phyloP scores from a whole-genome alignment of 2,113 vertebrate genomes.

The Ailurus styani region DNA sequence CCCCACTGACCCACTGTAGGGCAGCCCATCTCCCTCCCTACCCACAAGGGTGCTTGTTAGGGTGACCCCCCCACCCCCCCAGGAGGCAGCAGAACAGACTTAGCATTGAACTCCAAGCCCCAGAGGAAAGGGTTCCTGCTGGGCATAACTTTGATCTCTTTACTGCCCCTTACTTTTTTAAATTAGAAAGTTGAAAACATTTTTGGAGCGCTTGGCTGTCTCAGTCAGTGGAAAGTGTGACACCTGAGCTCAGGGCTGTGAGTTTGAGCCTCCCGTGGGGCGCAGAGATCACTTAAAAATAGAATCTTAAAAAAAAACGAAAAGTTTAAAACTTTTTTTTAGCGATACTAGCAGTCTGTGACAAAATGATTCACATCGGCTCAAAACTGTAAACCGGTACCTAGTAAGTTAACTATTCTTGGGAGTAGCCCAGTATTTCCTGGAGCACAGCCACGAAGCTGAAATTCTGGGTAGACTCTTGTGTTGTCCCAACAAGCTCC shows the following conservation, averaged over 20 bases:
- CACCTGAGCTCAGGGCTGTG: background rate
- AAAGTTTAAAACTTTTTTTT: background rate
- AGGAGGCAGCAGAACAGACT: too few species aligned
- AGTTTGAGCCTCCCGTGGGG: background rate
- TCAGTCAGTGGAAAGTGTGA: background rate
- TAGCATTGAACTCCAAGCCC: accelerated
- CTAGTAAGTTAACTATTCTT: background rate
- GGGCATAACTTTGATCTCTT: background rate
- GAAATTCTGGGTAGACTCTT: background rate
- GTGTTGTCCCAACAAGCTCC: accelerated
- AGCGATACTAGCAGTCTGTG: background rate
- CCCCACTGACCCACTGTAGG: accelerated
- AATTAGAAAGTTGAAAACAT: background rate
- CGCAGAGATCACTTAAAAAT: background rate
- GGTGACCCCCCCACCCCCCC: too few species aligned
- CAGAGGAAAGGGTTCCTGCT: background rate
- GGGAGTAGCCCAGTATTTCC: background rate
- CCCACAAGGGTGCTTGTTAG: background rate
- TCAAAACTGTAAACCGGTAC: background rate
- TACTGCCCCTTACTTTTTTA: background rate
- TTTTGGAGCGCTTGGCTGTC: background rate
- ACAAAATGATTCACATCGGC: background rate
- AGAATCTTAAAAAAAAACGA: background rate
- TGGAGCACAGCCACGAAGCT: background rate
- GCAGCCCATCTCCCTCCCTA: background rate